Evolutionary conservation across 2,888 invertebrate genomes (phyloP), one percentile per base, ranked within the genome.

Genomic region (Dusona sp.): DNA sequence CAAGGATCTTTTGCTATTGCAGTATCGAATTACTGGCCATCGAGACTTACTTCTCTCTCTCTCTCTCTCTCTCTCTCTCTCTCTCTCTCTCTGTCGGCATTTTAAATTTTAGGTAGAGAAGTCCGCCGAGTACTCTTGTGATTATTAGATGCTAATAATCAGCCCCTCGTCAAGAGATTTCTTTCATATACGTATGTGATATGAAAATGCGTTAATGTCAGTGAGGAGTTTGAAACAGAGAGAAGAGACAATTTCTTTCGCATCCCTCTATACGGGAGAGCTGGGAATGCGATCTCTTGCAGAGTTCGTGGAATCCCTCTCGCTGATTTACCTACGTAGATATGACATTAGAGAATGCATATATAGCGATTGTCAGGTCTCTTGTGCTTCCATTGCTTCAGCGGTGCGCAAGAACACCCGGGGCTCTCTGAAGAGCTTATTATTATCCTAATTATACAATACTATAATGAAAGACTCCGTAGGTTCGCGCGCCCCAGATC

Each of bases 401-500:
- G 54, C 87, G 84, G 74, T 87, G 90, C 90, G 91, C 91, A 92
- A 92, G 92, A 91, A 93, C 91, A 90, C 91, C 92, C 90, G 89
- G 88, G 91, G 91, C 91, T 88, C 91, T 91, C 91, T 91, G 90
- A 91, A 92, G 92, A 92, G 93, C 93, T 93, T 94, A 94, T 94
- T 93, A 94, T 94, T 92, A 93, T 94, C 94, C 94, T 94, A 94
- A 94, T 94, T 94, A 94, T 92, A 93, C 93, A 93, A 93, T 93
- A 93, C 91, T 91, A 90, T 92, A 93, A 93, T 93, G 93, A 94
- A 93, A 92, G 91, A 90, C 91, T 89, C 48, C 65, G 84, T 42
- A 79, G 86, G 89, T 83, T 88, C 84, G 88, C 77, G 88, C 80
- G 86, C 86, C 84, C 85, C 80, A 79, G 81, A 86, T 85, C 85